Evolutionary conservation across 2,888 invertebrate genomes (phyloP).

Genomic region (Polia nebulosa): DNA sequence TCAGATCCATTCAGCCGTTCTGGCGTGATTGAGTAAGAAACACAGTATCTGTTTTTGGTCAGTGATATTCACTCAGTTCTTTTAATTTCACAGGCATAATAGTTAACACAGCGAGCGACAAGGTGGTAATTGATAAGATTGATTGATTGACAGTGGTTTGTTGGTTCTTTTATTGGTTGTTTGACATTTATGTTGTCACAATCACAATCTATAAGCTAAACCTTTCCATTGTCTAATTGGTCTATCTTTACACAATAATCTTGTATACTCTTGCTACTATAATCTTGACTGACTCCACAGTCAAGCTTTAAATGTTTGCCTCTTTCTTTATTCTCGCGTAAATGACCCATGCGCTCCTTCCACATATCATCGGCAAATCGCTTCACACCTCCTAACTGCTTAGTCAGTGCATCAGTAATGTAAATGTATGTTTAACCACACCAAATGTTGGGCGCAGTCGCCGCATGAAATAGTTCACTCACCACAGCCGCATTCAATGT

Average conservation of each 20-base stretch:
- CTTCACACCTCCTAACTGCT: constrained; percentile 29
- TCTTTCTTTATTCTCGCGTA: background rate
- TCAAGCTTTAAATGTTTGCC: background rate
- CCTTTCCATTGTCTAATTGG: background rate
- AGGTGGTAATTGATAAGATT: no score
- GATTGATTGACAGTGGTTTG: no score
- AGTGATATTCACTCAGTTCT: no score
- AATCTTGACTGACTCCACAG: background rate
- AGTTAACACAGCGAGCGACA: no score
- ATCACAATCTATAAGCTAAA: no score
- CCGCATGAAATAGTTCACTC: constrained; percentile 55
- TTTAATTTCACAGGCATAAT: no score
- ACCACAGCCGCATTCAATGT: constrained; percentile 39
- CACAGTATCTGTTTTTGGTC: no score
- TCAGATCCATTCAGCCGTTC: no score
- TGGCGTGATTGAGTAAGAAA: no score
- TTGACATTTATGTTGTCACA: no score
- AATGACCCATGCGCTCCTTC: constrained; percentile 13
- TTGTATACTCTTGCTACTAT: background rate
- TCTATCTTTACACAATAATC: background rate
- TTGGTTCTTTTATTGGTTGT: no score
- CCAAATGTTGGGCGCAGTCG: constrained; percentile 43
- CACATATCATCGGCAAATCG: constrained; percentile 31
- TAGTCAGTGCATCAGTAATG: constrained; percentile 35
- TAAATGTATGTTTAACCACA: constrained; percentile 49